Base-by-base conservation (phyloP, 2,797 vertebrate species). In the Caiman crocodilus region DNA sequence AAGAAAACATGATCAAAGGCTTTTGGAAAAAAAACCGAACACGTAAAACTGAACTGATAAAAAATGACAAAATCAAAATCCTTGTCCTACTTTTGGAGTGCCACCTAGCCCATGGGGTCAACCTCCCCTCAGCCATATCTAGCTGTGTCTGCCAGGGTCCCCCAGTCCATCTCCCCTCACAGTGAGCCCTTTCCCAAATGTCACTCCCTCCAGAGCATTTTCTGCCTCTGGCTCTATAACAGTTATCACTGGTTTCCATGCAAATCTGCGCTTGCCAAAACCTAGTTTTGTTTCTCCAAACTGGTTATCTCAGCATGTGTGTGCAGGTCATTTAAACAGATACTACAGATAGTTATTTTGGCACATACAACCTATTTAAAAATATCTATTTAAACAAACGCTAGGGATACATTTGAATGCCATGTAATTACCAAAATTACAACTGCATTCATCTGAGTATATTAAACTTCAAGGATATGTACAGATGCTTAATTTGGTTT, bases 401-500 rank as follows among this genome's bases (percentile, higher is more conserved):
- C 26, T 50, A 71, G 75, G 3, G 76, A 82, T 84, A 75, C 57
- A 30, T 60, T 25, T 83, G 82, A 93, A 20, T 82, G 60, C 42
- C n/a, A 82, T 30, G 73, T 90, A 89, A 89, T 86, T 28, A 42
- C 67, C 90, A 80, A 95, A 93, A 78, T 35, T 76, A n/a, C 61
- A 94, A 90, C 87, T 96, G 59, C 25, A 65, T 90, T 87, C 15
- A 64, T 91, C 58, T 75, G 88, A 94, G 69, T 96, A 7, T 87
- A 85, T 96, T 95, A 93, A 95, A 84, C 93, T 95, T 94, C 77
- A 88, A 59, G 69, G 82, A 30, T 76, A 90, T 87, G 84, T 82
- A 84, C 79, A 94, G 83, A n/a, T 84, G 89, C 92, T 94, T 95
- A 87, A 92, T 93, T 93, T 96, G 83, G 79, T 78, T 71, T 92